Base-by-base conservation (phyloP, 2,888 invertebrate genomes). In the Acrobasis repandana region DNA sequence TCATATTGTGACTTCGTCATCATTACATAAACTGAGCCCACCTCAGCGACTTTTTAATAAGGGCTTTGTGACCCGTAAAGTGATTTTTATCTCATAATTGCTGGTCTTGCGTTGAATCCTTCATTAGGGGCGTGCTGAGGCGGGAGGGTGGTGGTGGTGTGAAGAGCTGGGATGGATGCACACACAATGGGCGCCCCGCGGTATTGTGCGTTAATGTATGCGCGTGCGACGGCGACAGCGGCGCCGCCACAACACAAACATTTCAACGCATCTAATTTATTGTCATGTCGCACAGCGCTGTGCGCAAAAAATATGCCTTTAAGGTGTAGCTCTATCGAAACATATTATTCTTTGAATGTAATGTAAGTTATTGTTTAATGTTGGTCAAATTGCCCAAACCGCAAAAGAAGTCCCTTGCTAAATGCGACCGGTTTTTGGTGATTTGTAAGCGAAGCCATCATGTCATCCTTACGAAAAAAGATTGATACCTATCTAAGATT, bases 241-340 rank as follows among this genome's bases (percentile, higher is more conserved):
- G 67, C 73, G 76, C 80, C 82, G 82, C 79, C 60, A 60, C 52
- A 60, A 89, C 88, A 89, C 89, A 89, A 90, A 90, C 89, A 89
- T 88, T 89, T 90, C 90, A 90, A 89, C 89, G 88, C 88, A 86
- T 83, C 85, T 88, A 88, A 89, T 90, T 89, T 90, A 90, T 89
- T 76, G 85, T 86, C 82, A 76, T 85, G 83, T 86, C 83, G 80
- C 79, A 77, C 75, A 78, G 74, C 74, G 77, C 75, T 71, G 65
- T 74, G 76, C 85, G 87, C 87, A 88, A 89, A 90, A 90, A 90
- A 88, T 83, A 82, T 78, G 65, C 66, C 72, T 70, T 88, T 89
- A 88, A 87, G 86, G 82, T 72, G 75, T 71, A 72, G 82, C 74
- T 63, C 66, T 66, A 47, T 16, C 11, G 33, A 46, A 11, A 58